phyloP scores from a whole-genome alignment of 2,888 invertebrate genomes.

The Lamellibrachia satsuma region DNA sequence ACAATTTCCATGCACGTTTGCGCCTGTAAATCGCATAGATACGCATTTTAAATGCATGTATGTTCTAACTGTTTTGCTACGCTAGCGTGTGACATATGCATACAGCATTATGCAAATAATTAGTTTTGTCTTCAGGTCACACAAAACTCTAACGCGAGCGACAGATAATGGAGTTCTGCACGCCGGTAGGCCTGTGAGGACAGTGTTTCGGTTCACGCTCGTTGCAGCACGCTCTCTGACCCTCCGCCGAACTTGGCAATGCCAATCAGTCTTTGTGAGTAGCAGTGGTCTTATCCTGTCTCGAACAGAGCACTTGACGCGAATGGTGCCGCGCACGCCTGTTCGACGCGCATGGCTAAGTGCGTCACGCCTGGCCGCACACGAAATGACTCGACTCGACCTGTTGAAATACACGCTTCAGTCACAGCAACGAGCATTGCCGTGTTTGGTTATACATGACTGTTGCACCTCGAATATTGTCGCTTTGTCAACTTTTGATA shows the following conservation, averaged over 20 bases:
- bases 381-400: background rate
- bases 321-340: background rate
- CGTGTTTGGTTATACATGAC: background rate
- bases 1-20: too few relatives aligned
- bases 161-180: too few relatives aligned
- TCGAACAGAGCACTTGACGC: background rate
- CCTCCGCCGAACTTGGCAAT: background rate
- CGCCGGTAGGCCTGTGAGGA: too few relatives aligned
- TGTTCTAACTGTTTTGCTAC: too few relatives aligned
- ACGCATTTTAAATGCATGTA: too few relatives aligned
- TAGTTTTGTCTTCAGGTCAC: background rate
- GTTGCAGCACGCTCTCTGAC: background rate
- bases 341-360: background rate
- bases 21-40: too few relatives aligned
- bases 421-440: background rate
- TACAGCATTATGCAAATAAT: too few relatives aligned
- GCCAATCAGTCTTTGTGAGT: background rate
- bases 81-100: too few relatives aligned
- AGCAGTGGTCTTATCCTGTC: background rate
- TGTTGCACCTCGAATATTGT: background rate
- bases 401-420: background rate
- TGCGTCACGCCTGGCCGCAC: background rate
- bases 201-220: background rate
- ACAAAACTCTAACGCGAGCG: background rate
- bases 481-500: background rate